Percentiles rank a stretch among this genome's conserved stretches.
Conservation (phyloP, 2,888 invertebrate genomes). For the Cataglyphis altisquamis region DNA sequence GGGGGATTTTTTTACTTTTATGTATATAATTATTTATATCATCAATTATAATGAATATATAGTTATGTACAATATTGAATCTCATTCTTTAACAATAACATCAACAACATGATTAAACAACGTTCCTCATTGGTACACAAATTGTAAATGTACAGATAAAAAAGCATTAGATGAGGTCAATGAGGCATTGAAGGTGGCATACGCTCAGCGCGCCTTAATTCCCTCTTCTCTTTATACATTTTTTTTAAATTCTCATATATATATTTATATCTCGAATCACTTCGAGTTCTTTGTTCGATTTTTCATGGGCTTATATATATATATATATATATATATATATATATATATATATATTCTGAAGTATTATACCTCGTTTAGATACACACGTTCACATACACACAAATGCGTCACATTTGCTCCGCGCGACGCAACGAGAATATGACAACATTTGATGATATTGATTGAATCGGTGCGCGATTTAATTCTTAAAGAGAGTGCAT, state of each 20-base stretch:
- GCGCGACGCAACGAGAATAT: slow-evolving; percentile 75
- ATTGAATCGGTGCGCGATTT: slow-evolving; percentile 84
- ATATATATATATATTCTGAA: slow-evolving; percentile 52
- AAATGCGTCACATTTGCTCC: slow-evolving; percentile 70
- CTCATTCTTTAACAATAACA: slow-evolving; percentile 92
- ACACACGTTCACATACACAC: slow-evolving; percentile 83
- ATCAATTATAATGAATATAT: slow-evolving; percentile 91
- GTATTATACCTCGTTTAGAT: slow-evolving; percentile 71
- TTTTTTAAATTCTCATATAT: slow-evolving; percentile 65
- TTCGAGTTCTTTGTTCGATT: slow-evolving; percentile 60
- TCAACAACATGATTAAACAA: slow-evolving; percentile 90
- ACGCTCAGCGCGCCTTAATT: slow-evolving; percentile 82
- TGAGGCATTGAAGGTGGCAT: slow-evolving; percentile 85
- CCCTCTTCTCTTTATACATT: slow-evolving; percentile 72
- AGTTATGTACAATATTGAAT: slow-evolving; percentile 93
- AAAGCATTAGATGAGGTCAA: slow-evolving; percentile 86
- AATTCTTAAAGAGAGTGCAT: slow-evolving; percentile 84
- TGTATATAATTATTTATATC: slow-evolving; percentile 86
- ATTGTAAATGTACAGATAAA: slow-evolving; percentile 87
- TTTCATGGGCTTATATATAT: slow-evolving; percentile 64
- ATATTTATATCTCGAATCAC: slow-evolving; percentile 55
- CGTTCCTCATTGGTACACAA: slow-evolving; percentile 86
- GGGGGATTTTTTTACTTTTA: slow-evolving; percentile 76
- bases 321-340: slow-evolving; percentile 61
- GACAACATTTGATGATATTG: slow-evolving; percentile 78